A percentile compares a stretch with the other conserved stretches of the same genome.
These are phyloP conservation scores for Microcebus griseorufus DNA, from an alignment of 2,113 vertebrate species.

Conservation along the genomic window DNA sequence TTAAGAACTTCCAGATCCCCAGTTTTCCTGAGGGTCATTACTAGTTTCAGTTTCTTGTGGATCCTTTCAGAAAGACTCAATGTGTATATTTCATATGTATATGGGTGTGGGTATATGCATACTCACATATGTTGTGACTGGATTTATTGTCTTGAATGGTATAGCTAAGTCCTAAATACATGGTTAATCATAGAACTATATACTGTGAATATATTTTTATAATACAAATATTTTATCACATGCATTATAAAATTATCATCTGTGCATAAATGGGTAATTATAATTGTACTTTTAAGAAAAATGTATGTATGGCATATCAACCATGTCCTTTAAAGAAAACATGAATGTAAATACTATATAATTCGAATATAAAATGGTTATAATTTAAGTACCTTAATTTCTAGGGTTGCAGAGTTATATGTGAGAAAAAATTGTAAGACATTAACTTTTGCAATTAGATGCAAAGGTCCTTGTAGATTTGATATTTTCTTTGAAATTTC, in stretches of 20 bases:
- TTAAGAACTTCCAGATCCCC: neutral
- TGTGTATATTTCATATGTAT: neutral
- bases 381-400: neutral
- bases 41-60: neutral
- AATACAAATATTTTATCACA: neutral
- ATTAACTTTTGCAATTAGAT: slow-evolving; percentile 40
- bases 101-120: no score
- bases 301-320: neutral
- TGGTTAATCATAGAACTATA: neutral
- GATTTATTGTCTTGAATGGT: neutral
- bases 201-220: neutral
- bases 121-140: neutral
- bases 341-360: neutral
- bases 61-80: neutral
- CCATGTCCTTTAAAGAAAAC: neutral
- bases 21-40: neutral
- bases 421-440: neutral
- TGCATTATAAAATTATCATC: neutral
- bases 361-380: neutral
- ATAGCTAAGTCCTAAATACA: neutral
- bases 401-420: neutral
- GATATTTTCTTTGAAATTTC: slow-evolving; percentile 37
- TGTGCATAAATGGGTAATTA: neutral
- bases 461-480: neutral
- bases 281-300: slow-evolving; percentile 29